Evolutionary conservation across 2,113 vertebrate species (phyloP).

Genomic region (Kryptolebias marmoratus): DNA sequence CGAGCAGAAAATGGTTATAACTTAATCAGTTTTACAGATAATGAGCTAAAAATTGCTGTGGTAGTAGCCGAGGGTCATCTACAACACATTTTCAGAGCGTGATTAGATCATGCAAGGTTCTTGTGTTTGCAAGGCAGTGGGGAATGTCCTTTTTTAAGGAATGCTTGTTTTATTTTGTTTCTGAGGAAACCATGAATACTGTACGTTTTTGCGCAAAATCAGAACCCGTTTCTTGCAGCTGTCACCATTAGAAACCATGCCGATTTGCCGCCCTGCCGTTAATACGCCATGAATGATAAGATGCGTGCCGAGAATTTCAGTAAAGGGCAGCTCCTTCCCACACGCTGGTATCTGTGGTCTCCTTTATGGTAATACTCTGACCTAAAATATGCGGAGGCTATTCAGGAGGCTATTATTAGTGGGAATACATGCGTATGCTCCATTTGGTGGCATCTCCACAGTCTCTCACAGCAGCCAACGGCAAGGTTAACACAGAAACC

Average conservation of each 20-base stretch:
- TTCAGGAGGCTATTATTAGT: slow-evolving; percentile 66
- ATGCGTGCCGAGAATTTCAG: slow-evolving; percentile 29
- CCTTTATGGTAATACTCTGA: slow-evolving; percentile 65
- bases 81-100: too few species aligned
- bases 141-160: too few species aligned
- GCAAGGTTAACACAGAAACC: slow-evolving; percentile 47
- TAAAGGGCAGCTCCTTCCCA: slow-evolving; percentile 44
- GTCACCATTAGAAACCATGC: not conserved
- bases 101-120: too few species aligned
- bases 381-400: slow-evolving; percentile 59
- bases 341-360: slow-evolving; percentile 50
- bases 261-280: not conserved
- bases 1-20: too few species aligned
- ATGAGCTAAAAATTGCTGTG: too few species aligned
- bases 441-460: slow-evolving; percentile 56
- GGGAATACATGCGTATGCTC: slow-evolving; percentile 56
- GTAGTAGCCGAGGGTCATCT: too few species aligned
- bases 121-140: too few species aligned
- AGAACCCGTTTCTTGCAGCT: not conserved
- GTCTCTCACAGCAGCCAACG: slow-evolving; percentile 47
- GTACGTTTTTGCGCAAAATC: not conserved
- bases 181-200: not conserved
- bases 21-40: too few species aligned
- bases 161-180: not conserved
- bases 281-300: slow-evolving; percentile 15